Evolutionary conservation across 2,113 vertebrate genomes (phyloP).

Genomic region (Sclerurus mexicanus): DNA sequence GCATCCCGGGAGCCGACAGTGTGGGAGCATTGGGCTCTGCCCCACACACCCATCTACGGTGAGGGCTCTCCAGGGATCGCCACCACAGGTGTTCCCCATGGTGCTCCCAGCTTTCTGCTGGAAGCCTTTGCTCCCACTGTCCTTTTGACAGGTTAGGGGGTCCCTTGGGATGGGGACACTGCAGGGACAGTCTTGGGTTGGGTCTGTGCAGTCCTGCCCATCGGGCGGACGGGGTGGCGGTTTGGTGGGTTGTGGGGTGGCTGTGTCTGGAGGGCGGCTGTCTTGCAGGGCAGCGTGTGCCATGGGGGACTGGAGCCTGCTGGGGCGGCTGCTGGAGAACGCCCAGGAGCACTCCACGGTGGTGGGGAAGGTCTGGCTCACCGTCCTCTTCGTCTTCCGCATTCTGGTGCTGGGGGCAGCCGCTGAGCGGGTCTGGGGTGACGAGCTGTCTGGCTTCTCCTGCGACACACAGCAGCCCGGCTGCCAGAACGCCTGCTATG

Average conservation of each 20-base stretch:
- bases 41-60: neutral
- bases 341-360: slow-evolving; percentile 89
- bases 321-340: slow-evolving; percentile 86
- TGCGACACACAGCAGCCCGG: slow-evolving; percentile 90
- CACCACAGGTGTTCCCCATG: rapidly evolving
- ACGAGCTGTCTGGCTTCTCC: slow-evolving; percentile 85
- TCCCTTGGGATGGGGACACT: neutral
- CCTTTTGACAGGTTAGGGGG: neutral
- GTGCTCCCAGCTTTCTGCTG: neutral
- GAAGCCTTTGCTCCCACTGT: neutral
- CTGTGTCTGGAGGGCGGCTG: neutral
- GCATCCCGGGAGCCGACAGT: rapidly evolving
- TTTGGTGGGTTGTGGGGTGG: rapidly evolving
- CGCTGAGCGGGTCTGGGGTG: slow-evolving; percentile 87
- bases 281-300: neutral
- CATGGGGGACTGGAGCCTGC: slow-evolving; percentile 87
- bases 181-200: neutral
- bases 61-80: neutral
- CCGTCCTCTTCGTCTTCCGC: slow-evolving; percentile 86
- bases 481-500: slow-evolving; percentile 89
- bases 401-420: slow-evolving; percentile 86
- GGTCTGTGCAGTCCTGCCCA: neutral
- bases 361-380: slow-evolving; percentile 88
- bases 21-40: neutral
- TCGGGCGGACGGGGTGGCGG: rapidly evolving